A percentile compares a stretch with the other conserved stretches of the same genome.
These are phyloP conservation scores for Pleuronectes platessa DNA, from an alignment of 2,113 vertebrate genomes.

Conservation along the genomic window DNA sequence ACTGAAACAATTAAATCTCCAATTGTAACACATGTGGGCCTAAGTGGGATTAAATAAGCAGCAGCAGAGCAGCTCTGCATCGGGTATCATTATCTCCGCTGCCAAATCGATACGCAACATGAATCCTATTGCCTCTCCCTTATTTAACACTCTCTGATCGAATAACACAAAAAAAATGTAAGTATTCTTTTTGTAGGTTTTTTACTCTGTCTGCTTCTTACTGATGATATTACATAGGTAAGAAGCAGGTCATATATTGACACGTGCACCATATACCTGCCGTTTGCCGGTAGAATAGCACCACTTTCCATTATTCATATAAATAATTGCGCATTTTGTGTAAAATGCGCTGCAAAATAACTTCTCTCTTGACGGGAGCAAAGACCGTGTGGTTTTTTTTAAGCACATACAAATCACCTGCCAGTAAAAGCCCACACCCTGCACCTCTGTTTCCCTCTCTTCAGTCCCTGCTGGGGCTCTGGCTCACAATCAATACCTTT, in stretches of 20 bases:
- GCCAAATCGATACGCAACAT: neutral
- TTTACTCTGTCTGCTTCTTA: neutral
- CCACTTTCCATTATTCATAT: conserved; percentile 33
- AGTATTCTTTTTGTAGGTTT: neutral
- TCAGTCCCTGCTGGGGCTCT: conserved; percentile 60
- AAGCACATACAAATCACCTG: conserved; percentile 64
- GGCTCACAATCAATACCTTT: conserved; percentile 82
- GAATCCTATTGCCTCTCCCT: neutral
- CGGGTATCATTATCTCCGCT: neutral
- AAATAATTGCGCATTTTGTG: conserved; percentile 19
- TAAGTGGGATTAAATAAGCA: conserved; percentile 19
- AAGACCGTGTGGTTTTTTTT: conserved; percentile 21
- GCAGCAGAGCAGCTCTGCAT: conserved; percentile 10
- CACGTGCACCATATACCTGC: neutral
- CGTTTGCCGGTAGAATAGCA: conserved; percentile 23
- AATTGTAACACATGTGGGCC: neutral
- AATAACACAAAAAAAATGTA: neutral
- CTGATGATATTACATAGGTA: neutral
- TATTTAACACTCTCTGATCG: neutral
- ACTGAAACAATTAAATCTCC: conserved; percentile 14
- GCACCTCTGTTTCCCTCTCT: conserved; percentile 47
- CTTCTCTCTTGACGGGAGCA: neutral
- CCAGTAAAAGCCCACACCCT: conserved; percentile 52
- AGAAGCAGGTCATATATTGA: neutral
- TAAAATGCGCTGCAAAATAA: conserved; percentile 28